Evolutionary conservation across 2,113 vertebrate species (phyloP), one percentile per base, ranked within the genome.

Genomic region (Phoxinus phoxinus): DNA sequence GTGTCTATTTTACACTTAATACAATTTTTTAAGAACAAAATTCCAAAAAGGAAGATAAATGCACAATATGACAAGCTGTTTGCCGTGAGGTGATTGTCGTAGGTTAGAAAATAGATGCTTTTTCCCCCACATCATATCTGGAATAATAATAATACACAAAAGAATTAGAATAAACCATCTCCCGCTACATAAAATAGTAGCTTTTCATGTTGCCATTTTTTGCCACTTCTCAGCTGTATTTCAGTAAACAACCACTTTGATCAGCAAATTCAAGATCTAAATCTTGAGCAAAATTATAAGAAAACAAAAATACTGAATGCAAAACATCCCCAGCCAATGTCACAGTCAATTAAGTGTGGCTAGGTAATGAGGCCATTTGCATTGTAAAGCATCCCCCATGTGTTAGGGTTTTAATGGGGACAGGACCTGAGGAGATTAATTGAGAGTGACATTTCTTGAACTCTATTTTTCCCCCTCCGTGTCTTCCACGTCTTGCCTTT

Each of bases 351-450:
- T 97, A 97, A 94, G 94, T 92, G 53, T 96, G 95, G 95, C 94
- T 95, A 96, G 96, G 95, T 97, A 97, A 98, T 95, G 95, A 96
- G 95, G 95, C 94, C 93, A 96, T 98, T 97, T 96, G 96, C 96
- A 96, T 97, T 95, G 95, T 94, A 95, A 97, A 95, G 93, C 90
- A 93, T 96, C 95, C 94, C 48, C 94, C 94, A 94, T 93, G 95
- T 95, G 95, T 95, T 95, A 94, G 95, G 93, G 95, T 96, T 96
- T 97, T 97, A 98, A 97, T 96, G 96, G 96, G 95, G 95, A 94
- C 94, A 94, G 94, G 95, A 97, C 96, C 96, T 94, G 95, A 96
- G 93, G 94, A 95, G 94, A 95, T 95, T 97, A 96, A 98, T 97
- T 96, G 96, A 96, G 96, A 96, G 94, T 96, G 97, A 97, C 97